These are phyloP conservation scores for Notocelia uddmanniana DNA, from an alignment of 2,888 invertebrate genomes.

Conservation along the genomic window DNA sequence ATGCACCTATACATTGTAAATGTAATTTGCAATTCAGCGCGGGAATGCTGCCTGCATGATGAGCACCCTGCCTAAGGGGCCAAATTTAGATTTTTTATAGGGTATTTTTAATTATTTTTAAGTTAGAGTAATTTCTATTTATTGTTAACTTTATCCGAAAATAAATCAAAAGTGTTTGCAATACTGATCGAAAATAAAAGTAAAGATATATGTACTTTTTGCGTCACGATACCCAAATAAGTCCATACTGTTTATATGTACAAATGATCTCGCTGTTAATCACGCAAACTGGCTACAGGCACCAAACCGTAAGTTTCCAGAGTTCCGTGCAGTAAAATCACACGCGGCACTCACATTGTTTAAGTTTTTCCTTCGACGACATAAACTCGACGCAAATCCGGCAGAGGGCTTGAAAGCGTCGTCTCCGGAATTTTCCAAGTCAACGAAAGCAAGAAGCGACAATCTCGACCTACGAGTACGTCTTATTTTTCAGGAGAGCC, in stretches of 20 bases:
- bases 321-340: conserved; percentile 17
- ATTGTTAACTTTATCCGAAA: neutral
- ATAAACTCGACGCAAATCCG: conserved; percentile 76
- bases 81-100: no score
- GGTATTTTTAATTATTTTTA: no score
- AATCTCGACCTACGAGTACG: conserved; percentile 76
- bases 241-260: neutral
- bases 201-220: no score
- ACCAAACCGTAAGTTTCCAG: neutral
- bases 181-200: neutral
- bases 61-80: no score
- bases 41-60: no score
- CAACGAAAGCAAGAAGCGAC: conserved; percentile 75
- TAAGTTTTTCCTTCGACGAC: conserved; percentile 68
- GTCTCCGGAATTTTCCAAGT: conserved; percentile 73
- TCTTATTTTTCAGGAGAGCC: conserved; percentile 76
- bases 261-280: neutral
- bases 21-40: no score
- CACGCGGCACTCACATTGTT: conserved; percentile 56
- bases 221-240: neutral
- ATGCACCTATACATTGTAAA: no score
- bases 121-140: no score
- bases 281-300: conserved; percentile 19
- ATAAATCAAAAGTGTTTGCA: neutral
- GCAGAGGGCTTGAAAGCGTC: conserved; percentile 64